phyloP scores from a whole-genome alignment of 2,888 invertebrate species.

The Heteropelma amictum region DNA sequence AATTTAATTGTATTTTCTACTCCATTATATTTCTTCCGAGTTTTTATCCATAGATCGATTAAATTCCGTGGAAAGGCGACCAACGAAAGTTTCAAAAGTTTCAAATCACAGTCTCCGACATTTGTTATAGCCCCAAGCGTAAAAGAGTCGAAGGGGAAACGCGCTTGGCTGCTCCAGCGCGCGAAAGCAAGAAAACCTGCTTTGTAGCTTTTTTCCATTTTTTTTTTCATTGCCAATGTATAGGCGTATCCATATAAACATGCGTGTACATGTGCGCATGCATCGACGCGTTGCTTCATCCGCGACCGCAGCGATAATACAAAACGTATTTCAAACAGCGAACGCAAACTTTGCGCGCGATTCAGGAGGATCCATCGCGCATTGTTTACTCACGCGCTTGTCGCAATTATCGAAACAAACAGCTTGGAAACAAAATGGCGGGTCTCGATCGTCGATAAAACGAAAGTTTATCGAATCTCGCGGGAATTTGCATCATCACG shows the following conservation, averaged over 20 bases:
- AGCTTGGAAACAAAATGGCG: too few relatives aligned
- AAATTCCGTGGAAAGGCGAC: neutral
- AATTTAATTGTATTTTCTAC: neutral
- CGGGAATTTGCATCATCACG: neutral
- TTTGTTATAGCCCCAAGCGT: neutral
- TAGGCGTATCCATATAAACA: neutral
- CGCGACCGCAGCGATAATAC: too few relatives aligned
- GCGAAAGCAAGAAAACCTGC: conserved; percentile 21
- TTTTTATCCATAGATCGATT: neutral
- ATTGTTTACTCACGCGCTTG: too few relatives aligned
- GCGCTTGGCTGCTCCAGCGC: conserved; percentile 1
- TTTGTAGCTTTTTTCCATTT: neutral
- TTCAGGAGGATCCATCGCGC: too few relatives aligned
- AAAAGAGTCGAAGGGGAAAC: neutral
- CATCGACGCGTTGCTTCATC: too few relatives aligned
- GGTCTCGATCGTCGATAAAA: too few relatives aligned
- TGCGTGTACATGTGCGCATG: neutral
- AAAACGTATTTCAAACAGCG: too few relatives aligned
- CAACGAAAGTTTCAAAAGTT: neutral
- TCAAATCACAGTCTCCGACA: neutral
- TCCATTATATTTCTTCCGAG: neutral
- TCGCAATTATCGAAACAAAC: too few relatives aligned
- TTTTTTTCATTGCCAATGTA: conserved; percentile 1
- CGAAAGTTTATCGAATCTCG: too few relatives aligned
- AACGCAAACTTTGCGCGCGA: too few relatives aligned